Evolutionary conservation across 2,888 invertebrate species (phyloP), one percentile per base, ranked within the genome.

Genomic region (Tanypteryx hageni): DNA sequence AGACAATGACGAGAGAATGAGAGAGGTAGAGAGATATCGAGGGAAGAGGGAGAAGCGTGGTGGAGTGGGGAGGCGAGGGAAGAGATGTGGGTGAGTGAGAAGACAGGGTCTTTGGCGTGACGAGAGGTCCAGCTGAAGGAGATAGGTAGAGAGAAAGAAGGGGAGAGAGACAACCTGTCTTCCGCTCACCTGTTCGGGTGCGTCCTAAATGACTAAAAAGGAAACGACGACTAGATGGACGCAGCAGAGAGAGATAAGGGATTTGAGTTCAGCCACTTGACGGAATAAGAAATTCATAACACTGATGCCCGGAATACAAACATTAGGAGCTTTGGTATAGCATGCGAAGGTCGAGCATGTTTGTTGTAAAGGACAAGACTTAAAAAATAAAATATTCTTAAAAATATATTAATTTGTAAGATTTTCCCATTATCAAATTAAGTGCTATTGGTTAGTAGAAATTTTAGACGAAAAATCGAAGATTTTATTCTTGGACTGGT

Each of bases 61-160:
- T 56, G 56, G n/a, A 56, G 7, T 22, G 82, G 16, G 64, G 44
- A 61, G 64, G 64, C 59, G 86, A 59, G 59, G 61, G 59, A 59
- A 85, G 85, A 86, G 86, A 61, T 59, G 61, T 86, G 86, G 86
- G 61, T 59, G 89, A 89, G 31, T 8, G 64, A 64, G 89, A 89
- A 89, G 89, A 89, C 89, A 89, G 64, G 89, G 44, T 18, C 89
- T 89, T 89, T n/a, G 44, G 89, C 89, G 89, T 89, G 89, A 89
- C 89, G 89, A 89, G 89, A 61, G 89, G 89, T 89, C 68, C 89
- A 89, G 61, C 44, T 64, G 89, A 68, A 44, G 89, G 44, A 89
- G 89, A 89, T 89, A 89, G 59, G 59, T 11, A 27, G 86, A 16
- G 27, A 86, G 86, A 86, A 82, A 44, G 10, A 13, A 27, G 16